phyloP scores from a whole-genome alignment of 2,113 vertebrate species.

The Pteronura brasiliensis region DNA sequence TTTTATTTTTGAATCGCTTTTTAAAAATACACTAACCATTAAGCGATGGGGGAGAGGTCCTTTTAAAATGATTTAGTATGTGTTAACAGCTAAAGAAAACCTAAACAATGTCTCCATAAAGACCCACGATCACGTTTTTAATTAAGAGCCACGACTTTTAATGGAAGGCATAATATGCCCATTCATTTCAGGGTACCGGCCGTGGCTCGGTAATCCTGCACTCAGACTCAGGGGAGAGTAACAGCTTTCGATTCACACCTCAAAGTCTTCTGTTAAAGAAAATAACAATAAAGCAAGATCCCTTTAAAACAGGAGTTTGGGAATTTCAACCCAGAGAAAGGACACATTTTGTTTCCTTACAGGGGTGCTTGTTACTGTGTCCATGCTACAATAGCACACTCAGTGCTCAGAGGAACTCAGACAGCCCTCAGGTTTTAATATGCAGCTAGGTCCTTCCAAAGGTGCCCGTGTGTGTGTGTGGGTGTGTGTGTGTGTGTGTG shows the following conservation, averaged over 20 bases:
- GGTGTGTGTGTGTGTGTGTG: not conserved
- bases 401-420: not conserved
- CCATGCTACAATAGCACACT: constrained; percentile 36
- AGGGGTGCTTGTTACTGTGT: not conserved
- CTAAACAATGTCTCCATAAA: constrained; percentile 76
- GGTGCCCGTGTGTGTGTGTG: not conserved
- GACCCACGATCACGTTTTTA: constrained; percentile 75
- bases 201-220: constrained; percentile 38
- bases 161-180: constrained; percentile 71
- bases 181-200: constrained; percentile 56
- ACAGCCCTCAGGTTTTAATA: constrained; percentile 5
- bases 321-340: constrained; percentile 49
- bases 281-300: constrained; percentile 70
- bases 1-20: constrained; percentile 56
- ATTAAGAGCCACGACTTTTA: constrained; percentile 80
- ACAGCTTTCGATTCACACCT: constrained; percentile 46
- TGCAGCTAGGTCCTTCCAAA: not conserved
- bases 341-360: constrained; percentile 49
- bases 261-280: constrained; percentile 57
- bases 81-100: constrained; percentile 80
- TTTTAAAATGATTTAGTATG: constrained; percentile 72
- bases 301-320: not conserved
- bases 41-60: constrained; percentile 25
- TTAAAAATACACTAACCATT: constrained; percentile 53
- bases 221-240: constrained; percentile 60